Evolutionary conservation across 1,140 invertebrate species (phyloP), one percentile per base, ranked within the genome.

Genomic region (Eufriesea mexicana): DNA sequence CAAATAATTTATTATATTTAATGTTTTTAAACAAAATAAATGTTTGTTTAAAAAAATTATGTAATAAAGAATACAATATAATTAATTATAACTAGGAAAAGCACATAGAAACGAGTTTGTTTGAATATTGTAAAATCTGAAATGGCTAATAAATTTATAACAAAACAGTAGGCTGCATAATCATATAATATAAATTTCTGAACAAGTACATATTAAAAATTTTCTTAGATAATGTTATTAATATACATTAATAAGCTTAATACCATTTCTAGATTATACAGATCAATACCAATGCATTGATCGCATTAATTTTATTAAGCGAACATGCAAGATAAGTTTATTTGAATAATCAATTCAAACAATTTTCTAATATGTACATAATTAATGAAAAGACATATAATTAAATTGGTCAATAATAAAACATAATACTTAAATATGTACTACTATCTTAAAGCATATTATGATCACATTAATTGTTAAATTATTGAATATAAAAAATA

Each of bases 391-490:
- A 20, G 45, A 87, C 79, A 23, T 83, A 85, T 59, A 85, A 83
- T 88, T 77, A 79, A 76, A 62, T 67, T 57, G 55, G 61, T 87
- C 42, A 61, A 80, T 62, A 88, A 64, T 85, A 71, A 88, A 85
- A 84, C 87, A 87, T 82, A 80, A 87, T 68, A 87, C 16, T 78
- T 81, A 79, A 79, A 88, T 83, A 74, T 20, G 61, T 81, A 88
- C 74, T 82, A 79, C 64, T 54, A 79, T 59, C 18, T 72, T 89
- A 89, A 89, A 89, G 84, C 86, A 85, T 77, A 78, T 74, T 76
- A 64, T 85, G 75, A 88, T 88, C 86, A 88, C 87, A 85, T 88
- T 77, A 87, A 87, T 73, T 88, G 59, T 85, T 84, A 87, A 87
- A 85, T 89, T 84, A 89, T 78, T n/a, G 14, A 76, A 86, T 57